These are phyloP conservation scores for Larimichthys crocea DNA, from an alignment of 2,113 vertebrate species.

Conservation along the genomic window DNA sequence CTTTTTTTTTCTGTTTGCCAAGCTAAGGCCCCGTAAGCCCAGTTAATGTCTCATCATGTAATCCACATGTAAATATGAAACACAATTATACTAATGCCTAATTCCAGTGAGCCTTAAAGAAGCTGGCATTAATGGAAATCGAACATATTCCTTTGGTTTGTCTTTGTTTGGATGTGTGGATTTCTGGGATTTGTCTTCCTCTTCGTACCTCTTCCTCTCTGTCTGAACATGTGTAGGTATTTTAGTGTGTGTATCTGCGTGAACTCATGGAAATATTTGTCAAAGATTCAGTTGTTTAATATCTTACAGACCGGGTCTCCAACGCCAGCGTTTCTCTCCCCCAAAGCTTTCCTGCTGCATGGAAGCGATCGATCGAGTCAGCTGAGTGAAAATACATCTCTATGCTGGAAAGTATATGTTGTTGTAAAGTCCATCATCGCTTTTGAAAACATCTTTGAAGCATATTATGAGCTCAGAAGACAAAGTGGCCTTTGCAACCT, in stretches of 20 bases:
- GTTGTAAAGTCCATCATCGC: constrained; percentile 45
- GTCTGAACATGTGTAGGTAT: constrained; percentile 51
- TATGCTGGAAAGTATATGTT: neutral
- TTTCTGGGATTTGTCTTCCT: constrained; percentile 48
- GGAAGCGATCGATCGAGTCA: constrained; percentile 1
- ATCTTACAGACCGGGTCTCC: constrained; percentile 45
- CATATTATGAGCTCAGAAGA: constrained; percentile 45
- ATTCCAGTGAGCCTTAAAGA: constrained; percentile 53
- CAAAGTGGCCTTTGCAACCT: constrained; percentile 9
- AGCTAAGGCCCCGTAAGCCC: constrained; percentile 35
- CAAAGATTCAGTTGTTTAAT: constrained; percentile 54
- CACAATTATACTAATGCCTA: constrained; percentile 23
- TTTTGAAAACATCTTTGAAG: constrained; percentile 47
- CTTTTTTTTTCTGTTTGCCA: constrained; percentile 29
- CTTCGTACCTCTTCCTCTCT: constrained; percentile 26
- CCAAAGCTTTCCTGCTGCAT: neutral
- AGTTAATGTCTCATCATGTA: constrained; percentile 55
- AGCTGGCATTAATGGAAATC: constrained; percentile 28
- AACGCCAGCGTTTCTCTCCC: constrained; percentile 6
- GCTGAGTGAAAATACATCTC: constrained; percentile 15
- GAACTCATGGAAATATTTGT: constrained; percentile 69
- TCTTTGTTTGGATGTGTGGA: constrained; percentile 44
- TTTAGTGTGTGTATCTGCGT: constrained; percentile 34
- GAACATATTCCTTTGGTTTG: constrained; percentile 7
- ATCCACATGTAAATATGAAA: constrained; percentile 64